Base-by-base conservation (phyloP, 2,888 invertebrate genomes). In the Drosophila helvetica region DNA sequence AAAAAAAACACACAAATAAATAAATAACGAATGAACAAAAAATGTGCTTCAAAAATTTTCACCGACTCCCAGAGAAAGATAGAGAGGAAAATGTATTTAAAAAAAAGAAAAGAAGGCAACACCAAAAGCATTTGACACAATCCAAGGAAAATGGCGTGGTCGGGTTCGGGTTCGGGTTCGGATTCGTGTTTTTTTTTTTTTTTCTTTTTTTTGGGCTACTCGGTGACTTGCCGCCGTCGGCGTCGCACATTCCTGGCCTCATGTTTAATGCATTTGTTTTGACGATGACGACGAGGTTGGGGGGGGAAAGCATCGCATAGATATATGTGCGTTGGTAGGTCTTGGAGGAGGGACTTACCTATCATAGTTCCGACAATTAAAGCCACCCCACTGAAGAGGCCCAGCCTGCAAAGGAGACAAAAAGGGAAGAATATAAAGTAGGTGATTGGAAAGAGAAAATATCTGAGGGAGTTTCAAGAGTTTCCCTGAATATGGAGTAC, bases 311-410 rank as follows among this genome's bases (percentile, higher is more conserved):
- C 22, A 22, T 22, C 5, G 30, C n/a, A 22, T 8, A 3, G 27
- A 55, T 38, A 17, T 4, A 22, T 0, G 22, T 22, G 5, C 4
- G 18, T 27, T 15, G 30, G 12, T 4, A 6, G 22, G 17, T 12
- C 10, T 2, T 5, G 9, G 15, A 17, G 17, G n/a, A 17, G 17
- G 42, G 22, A 90, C 93, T 93, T 92, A 97, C 98, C 98, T 92
- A 98, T 98, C 98, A 98, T 98, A 84, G 98, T 98, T 91, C 98
- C 98, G 90, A 98, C 98, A 94, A 98, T 98, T 96, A 98, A 95
- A 95, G 98, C 98, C 95, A 97, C 97, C 95, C 98, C 98, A 96
- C 98, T 98, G 96, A 98, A 94, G 95, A 98, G 97, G 95, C 98
- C 98, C 95, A 98, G 96, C 96, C 84, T 85, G 57, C 6, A 77